Percentiles rank a stretch among this genome's conserved stretches.
phyloP scores from a whole-genome alignment of 2,888 invertebrate genomes.

The Plebejus melissa region DNA sequence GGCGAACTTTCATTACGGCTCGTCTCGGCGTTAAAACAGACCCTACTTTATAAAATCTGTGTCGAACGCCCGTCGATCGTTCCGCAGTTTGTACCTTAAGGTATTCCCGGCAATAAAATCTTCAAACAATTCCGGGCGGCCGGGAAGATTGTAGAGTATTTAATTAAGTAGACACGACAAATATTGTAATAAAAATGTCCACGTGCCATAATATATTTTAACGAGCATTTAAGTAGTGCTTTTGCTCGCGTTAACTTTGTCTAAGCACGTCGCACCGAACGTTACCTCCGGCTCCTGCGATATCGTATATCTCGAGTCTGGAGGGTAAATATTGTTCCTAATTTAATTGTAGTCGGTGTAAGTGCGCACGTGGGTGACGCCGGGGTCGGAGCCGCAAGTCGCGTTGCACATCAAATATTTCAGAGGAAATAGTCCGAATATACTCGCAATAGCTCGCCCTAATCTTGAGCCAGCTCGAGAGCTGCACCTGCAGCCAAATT shows the following conservation, averaged over 20 bases:
- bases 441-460: conserved; percentile 72
- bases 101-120: conserved; percentile 16
- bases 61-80: conserved; percentile 65
- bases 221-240: conserved; percentile 43
- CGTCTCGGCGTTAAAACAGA: conserved; percentile 60
- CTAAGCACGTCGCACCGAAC: conserved; percentile 67
- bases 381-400: conserved; percentile 59
- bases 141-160: conserved; percentile 6
- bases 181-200: conserved; percentile 14
- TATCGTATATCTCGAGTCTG: conserved; percentile 69
- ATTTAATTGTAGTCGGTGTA: conserved; percentile 71
- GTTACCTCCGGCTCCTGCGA: conserved; percentile 68
- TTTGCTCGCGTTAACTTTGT: conserved; percentile 39
- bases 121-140: conserved; percentile 10
- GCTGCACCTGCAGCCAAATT: conserved; percentile 79
- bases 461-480: conserved; percentile 77
- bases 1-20: conserved; percentile 66
- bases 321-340: conserved; percentile 77
- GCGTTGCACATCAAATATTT: conserved; percentile 73
- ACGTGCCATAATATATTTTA: conserved; percentile 37
- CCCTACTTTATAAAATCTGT: conserved; percentile 65
- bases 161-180: conserved; percentile 22
- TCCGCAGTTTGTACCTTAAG: conserved; percentile 50
- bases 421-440: conserved; percentile 64
- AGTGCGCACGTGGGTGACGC: conserved; percentile 59